These are phyloP conservation scores for Diplolepis rosae DNA, from an alignment of 2,888 invertebrate genomes.

Conservation along the genomic window DNA sequence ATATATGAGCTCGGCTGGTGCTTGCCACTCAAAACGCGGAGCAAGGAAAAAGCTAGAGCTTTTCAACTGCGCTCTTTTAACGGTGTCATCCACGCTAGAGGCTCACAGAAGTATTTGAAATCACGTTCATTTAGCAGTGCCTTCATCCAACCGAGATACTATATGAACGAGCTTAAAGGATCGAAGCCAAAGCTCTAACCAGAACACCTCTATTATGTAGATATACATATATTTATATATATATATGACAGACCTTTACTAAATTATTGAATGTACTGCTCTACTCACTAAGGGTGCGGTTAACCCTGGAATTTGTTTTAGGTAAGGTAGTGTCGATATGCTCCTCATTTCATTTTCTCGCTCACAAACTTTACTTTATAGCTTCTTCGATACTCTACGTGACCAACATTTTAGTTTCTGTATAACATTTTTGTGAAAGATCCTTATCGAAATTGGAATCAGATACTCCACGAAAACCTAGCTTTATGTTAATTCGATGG, in stretches of 20 bases:
- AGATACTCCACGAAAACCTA: neutral
- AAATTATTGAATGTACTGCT: conserved; percentile 24
- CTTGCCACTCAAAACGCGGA: conserved; percentile 1
- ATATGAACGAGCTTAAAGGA: conserved; percentile 24
- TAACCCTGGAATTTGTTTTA: conserved; percentile 25
- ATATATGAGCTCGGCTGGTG: neutral
- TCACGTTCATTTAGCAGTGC: conserved; percentile 24
- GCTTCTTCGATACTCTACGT: conserved; percentile 15
- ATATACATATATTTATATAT: neutral
- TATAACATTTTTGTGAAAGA: neutral
- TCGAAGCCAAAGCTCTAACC: conserved; percentile 14
- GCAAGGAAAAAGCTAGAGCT: neutral
- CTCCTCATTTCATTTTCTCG: conserved; percentile 22
- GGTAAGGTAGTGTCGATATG: conserved; percentile 16
- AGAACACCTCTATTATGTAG: neutral
- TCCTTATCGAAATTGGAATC: conserved; percentile 2
- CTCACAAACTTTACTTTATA: conserved; percentile 20
- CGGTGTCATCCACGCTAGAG: neutral
- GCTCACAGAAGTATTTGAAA: conserved; percentile 1
- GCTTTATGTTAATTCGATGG: too few species aligned
- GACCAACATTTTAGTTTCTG: conserved; percentile 11
- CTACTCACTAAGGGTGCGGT: conserved; percentile 26
- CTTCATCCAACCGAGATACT: conserved; percentile 9
- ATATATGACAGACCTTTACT: conserved; percentile 10
- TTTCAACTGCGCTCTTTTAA: conserved; percentile 13